Evolutionary conservation across 2,888 invertebrate genomes (phyloP).

Genomic region (Brachypalpus laphriformis): DNA sequence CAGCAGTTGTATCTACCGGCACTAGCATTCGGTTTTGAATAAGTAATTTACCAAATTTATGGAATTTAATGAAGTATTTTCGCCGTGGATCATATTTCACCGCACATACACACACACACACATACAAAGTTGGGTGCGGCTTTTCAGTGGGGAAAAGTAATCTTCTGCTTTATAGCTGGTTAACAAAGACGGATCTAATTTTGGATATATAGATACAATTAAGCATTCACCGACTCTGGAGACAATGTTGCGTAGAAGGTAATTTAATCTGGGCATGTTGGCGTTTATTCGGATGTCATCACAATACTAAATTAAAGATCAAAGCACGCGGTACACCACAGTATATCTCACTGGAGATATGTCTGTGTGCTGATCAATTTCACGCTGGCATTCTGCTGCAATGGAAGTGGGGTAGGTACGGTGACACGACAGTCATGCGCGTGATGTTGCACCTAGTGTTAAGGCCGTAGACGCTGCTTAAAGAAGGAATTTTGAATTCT

Average conservation of each 20-base stretch:
- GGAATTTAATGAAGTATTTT: constrained; percentile 63
- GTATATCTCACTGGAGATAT: not conserved
- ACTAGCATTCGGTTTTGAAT: constrained; percentile 27
- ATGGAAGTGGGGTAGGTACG: not conserved
- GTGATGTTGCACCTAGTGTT: constrained; percentile 61
- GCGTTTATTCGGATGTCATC: constrained; percentile 56
- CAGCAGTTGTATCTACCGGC: constrained; percentile 1
- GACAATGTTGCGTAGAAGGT: constrained; percentile 28
- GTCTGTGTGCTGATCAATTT: constrained; percentile 39
- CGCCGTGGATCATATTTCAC: constrained; percentile 48
- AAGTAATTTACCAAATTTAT: constrained; percentile 63
- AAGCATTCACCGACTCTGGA: not conserved
- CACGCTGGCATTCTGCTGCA: constrained; percentile 20
- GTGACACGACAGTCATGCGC: constrained; percentile 50
- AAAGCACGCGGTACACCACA: constrained; percentile 39
- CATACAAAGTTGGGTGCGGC: constrained; percentile 31
- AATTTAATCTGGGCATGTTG: constrained; percentile 45
- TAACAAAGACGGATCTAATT: constrained; percentile 26
- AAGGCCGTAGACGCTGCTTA: not conserved
- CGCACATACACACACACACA: not conserved
- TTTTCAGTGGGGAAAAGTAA: not conserved
- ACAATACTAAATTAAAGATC: constrained; percentile 50
- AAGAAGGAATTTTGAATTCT: constrained; percentile 16
- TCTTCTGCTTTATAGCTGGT: not conserved
- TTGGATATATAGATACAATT: constrained; percentile 7